Percentiles rank a stretch among this genome's conserved stretches.
These are phyloP conservation scores for Amniataba percoides DNA, from an alignment of 2,797 vertebrate species.

Conservation along the genomic window DNA sequence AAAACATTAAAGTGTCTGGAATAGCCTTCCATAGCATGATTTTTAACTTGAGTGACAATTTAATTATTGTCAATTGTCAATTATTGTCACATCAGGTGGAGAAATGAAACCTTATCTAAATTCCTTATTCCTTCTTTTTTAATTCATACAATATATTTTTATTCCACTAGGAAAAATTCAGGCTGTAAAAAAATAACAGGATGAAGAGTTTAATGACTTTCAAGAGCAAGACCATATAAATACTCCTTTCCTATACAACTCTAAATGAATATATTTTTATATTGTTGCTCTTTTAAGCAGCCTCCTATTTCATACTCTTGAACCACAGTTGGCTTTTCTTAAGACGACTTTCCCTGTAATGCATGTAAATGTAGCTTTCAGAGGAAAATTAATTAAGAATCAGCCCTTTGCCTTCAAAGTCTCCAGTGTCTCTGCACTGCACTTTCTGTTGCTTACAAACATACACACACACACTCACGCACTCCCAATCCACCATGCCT, in stretches of 20 bases:
- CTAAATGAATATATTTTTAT: constrained; percentile 21
- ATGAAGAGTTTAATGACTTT: constrained; percentile 32
- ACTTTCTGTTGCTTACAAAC: constrained; percentile 63
- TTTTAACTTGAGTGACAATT: constrained; percentile 5
- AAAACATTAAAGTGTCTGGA: background rate
- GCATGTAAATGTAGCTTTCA: constrained; percentile 70
- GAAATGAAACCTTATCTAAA: constrained; percentile 22
- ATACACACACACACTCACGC: constrained; percentile 34
- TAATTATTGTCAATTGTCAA: constrained; percentile 7
- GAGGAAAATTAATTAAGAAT: constrained; percentile 79
- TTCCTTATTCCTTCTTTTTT: constrained; percentile 6
- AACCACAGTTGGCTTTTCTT: constrained; percentile 51
- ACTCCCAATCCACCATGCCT: constrained; percentile 54
- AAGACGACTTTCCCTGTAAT: constrained; percentile 47
- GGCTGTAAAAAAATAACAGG: constrained; percentile 4
- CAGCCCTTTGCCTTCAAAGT: constrained; percentile 77
- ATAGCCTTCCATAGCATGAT: background rate
- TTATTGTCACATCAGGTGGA: constrained; percentile 11
- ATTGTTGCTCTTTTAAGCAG: constrained; percentile 30
- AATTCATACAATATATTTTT: constrained; percentile 12
- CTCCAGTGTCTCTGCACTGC: constrained; percentile 45
- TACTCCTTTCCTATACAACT: constrained; percentile 24
- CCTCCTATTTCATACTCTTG: constrained; percentile 39
- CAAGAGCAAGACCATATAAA: constrained; percentile 18
- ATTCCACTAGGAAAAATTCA: background rate